A percentile compares a stretch with the other conserved stretches of the same genome.
These are phyloP conservation scores for Pseudocheirus occidentalis DNA, from an alignment of 2,797 vertebrate genomes.

Conservation along the genomic window DNA sequence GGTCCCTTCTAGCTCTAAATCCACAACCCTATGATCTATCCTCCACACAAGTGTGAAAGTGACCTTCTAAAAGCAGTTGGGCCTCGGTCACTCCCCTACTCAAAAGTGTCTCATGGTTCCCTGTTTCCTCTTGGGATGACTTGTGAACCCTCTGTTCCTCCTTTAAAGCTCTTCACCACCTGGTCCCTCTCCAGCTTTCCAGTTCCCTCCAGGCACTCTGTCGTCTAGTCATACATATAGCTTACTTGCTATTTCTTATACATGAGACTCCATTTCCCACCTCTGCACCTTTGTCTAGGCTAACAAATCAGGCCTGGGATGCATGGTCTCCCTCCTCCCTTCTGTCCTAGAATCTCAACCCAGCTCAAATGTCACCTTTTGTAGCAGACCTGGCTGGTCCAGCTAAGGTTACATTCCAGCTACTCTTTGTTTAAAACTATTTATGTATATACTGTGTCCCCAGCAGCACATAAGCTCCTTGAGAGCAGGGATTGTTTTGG, in stretches of 20 bases:
- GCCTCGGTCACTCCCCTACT: not conserved
- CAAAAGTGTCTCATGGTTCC: not conserved
- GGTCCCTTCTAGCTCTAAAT: not conserved
- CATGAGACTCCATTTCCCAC: not conserved
- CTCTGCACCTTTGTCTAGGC: not conserved
- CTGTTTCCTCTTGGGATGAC: not conserved
- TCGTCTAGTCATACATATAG: not conserved
- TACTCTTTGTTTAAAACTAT: too few species aligned
- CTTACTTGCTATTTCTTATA: not conserved
- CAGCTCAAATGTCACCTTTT: not conserved
- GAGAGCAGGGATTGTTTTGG: not conserved
- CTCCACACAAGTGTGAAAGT: not conserved
- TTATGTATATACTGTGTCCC: too few species aligned
- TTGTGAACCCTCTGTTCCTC: not conserved
- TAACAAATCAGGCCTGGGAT: not conserved
- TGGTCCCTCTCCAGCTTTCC: not conserved
- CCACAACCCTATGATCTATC: not conserved
- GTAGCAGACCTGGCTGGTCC: not conserved
- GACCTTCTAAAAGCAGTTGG: not conserved
- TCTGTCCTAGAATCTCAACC: not conserved
- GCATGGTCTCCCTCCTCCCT: not conserved
- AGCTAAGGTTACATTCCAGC: not conserved
- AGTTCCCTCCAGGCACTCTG: not conserved
- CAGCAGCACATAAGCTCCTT: too few species aligned
- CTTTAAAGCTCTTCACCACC: not conserved